These are phyloP conservation scores for Forbesichthys papilliferus DNA, from an alignment of 2,113 vertebrate genomes.

Conservation along the genomic window DNA sequence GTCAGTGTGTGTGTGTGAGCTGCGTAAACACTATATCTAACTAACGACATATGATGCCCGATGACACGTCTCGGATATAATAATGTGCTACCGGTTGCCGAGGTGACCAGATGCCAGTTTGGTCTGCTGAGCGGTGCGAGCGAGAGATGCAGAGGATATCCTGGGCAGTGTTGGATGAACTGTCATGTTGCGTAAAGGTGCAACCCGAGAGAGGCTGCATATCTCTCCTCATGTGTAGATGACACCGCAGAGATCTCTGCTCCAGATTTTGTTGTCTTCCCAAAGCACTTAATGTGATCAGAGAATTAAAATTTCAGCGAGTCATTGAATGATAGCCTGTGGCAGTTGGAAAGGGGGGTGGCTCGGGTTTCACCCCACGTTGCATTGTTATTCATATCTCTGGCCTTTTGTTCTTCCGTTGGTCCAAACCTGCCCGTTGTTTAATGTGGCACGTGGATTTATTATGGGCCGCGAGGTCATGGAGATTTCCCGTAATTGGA, in stretches of 20 bases:
- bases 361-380: constrained; percentile 72
- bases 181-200: constrained; percentile 54
- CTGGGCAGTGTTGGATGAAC: constrained; percentile 59
- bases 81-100: neutral
- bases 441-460: constrained; percentile 83
- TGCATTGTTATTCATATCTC: constrained; percentile 44
- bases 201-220: constrained; percentile 47
- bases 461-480: constrained; percentile 85
- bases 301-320: constrained; percentile 84
- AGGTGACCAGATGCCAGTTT: constrained; percentile 43
- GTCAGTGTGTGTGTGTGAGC: too few species aligned
- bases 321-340: constrained; percentile 70
- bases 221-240: constrained; percentile 66
- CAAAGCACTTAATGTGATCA: constrained; percentile 85
- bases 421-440: constrained; percentile 38
- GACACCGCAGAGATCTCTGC: constrained; percentile 71
- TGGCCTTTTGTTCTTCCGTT: neutral
- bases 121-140: constrained; percentile 31
- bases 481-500: constrained; percentile 87
- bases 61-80: too few species aligned
- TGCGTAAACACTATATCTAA: neutral
- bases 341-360: constrained; percentile 48
- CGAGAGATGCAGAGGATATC: constrained; percentile 46
- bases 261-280: constrained; percentile 78
- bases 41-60: too few species aligned